Base-by-base conservation (phyloP, 92 coral and sea anemone species). In the Micromussa lordhowensis region DNA sequence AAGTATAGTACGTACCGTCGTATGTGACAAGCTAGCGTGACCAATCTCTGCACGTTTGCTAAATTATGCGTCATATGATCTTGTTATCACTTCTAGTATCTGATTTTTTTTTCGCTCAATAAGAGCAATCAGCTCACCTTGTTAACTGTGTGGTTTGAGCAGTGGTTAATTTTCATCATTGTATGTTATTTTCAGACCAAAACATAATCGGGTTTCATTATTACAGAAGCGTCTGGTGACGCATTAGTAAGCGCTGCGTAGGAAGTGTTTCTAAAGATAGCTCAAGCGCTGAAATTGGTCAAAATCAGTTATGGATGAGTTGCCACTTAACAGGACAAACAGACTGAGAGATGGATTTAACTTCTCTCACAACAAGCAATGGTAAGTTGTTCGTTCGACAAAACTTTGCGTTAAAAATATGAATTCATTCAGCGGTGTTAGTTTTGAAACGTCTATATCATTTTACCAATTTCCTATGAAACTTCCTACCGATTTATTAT, bases 11-110 rank as follows among this genome's bases (percentile, higher is more conserved):
- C 61, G 64, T 77, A 77, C 81, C 61, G 38, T 28, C 19, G 61
- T 77, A 77, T 77, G 38, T 77, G 63, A 77, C 63, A 77, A 77
- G 81, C 35, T 71, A 34, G 77, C 38, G 77, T 71, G 77, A 71
- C 77, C 77, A 29, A 71, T 71, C 0, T 71, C 77, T 29, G 77
- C 38, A 1, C 16, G n/a, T n/a, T n/a, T n/a, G n/a, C n/a, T n/a
- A n/a, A n/a, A n/a, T n/a, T 17, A 77, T 16, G 63, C 63, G 64
- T 77, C 61, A 77, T 77, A 48, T 77, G 81, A 77, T 77, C 81
- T 77, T 77, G 81, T 77, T 22, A 48, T 77, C 81, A 29, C 81
- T 1, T 77, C 63, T 48, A 48, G 63, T 77, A n/a, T 77, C 81
- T 77, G 64, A 77, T 77, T 77, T 77, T 29, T 77, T 77, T 61